Conservation (phyloP, 2,888 invertebrate species). For the Tridacna gigas region DNA sequence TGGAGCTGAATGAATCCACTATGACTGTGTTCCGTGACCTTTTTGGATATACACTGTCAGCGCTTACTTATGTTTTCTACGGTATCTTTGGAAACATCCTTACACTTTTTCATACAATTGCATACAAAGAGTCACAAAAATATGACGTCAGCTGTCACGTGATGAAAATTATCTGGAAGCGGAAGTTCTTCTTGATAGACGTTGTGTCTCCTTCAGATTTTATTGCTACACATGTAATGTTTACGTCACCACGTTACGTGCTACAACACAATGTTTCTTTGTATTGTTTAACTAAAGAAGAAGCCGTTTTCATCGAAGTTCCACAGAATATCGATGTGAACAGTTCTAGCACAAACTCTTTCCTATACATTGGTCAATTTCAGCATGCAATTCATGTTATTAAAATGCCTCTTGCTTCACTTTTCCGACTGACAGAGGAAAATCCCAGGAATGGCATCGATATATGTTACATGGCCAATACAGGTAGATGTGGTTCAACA, state of each 20-base stretch:
- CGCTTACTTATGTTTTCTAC: conserved; percentile 9
- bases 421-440: conserved; percentile 59
- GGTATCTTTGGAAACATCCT: not conserved
- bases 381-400: conserved; percentile 57
- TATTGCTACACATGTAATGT: conserved; percentile 42
- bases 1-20: not conserved
- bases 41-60: not conserved
- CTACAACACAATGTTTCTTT: conserved; percentile 63
- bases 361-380: conserved; percentile 68
- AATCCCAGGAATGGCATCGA: conserved; percentile 46
- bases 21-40: conserved; percentile 4
- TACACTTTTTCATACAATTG: not conserved
- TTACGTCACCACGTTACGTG: conserved; percentile 56
- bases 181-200: conserved; percentile 39
- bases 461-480: conserved; percentile 66
- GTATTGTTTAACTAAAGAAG: conserved; percentile 56
- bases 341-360: conserved; percentile 57
- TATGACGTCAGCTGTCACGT: conserved; percentile 34
- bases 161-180: conserved; percentile 32
- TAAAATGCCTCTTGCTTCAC: conserved; percentile 55
- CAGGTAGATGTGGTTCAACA: conserved; percentile 73
- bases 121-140: not conserved
- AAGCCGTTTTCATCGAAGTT: conserved; percentile 65
- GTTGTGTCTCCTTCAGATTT: conserved; percentile 45
- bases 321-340: conserved; percentile 55